Percentiles rank a stretch among this genome's conserved stretches.
Evolutionary conservation across 2,888 invertebrate species (phyloP).

Genomic region (Thereva nobilitata): DNA sequence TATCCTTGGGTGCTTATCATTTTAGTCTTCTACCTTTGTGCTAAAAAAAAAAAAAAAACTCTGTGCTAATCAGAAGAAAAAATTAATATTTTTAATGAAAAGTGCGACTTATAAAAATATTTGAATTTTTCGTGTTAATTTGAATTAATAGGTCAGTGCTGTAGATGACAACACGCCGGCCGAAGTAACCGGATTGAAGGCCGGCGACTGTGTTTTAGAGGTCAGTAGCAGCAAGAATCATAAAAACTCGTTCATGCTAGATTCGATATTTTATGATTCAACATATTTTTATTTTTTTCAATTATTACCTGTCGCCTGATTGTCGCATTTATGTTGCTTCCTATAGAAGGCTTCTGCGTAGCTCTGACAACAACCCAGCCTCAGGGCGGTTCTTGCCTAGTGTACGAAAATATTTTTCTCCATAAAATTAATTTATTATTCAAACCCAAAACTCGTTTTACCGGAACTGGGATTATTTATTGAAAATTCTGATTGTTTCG

Average conservation of each 20-base stretch:
- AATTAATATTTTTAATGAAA: background rate
- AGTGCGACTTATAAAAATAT: slow-evolving; percentile 3
- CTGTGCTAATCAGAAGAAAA: background rate
- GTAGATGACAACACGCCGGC: slow-evolving; percentile 68
- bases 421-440: background rate
- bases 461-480: too few relatives aligned
- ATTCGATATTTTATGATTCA: background rate
- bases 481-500: too few relatives aligned
- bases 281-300: background rate
- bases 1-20: slow-evolving; percentile 72
- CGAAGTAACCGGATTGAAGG: slow-evolving; percentile 65
- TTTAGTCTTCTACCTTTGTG: background rate
- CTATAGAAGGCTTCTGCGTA: too few relatives aligned
- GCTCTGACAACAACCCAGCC: too few relatives aligned
- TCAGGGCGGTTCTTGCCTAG: too few relatives aligned
- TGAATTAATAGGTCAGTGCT: slow-evolving; percentile 61
- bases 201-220: slow-evolving; percentile 74
- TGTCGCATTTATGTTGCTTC: too few relatives aligned
- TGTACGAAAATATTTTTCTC: background rate
- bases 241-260: slow-evolving; percentile 19
- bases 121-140: slow-evolving; percentile 11
- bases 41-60: too few relatives aligned
- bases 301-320: too few relatives aligned
- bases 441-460: too few relatives aligned
- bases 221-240: slow-evolving; percentile 57